A percentile compares a stretch with the other conserved stretches of the same genome.
Conservation (phyloP, 2,797 vertebrate species). For the Hirundo rustica region DNA sequence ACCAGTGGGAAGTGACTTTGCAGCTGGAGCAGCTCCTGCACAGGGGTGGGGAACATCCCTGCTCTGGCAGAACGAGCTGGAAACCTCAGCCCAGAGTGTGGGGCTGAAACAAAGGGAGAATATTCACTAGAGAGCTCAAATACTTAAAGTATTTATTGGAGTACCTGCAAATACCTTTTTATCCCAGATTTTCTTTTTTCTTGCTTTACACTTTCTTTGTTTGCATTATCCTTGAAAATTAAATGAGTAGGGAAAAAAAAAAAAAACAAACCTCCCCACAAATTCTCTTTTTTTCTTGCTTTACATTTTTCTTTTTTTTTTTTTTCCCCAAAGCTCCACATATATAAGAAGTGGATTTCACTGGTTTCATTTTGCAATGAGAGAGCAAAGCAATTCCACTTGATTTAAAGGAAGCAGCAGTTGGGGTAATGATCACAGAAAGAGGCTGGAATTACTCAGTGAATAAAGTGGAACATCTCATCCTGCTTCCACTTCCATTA, state of each 20-base stretch:
- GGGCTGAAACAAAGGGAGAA: background rate
- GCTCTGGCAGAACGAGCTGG: background rate
- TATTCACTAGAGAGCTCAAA: background rate
- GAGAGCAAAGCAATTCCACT: slow-evolving; percentile 26
- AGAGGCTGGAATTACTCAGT: slow-evolving; percentile 59
- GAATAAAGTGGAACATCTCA: slow-evolving; percentile 37
- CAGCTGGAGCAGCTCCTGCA: background rate
- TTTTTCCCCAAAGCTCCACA: background rate
- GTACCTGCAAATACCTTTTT: background rate
- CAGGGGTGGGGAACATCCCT: accelerated
- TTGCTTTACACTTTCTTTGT: background rate
- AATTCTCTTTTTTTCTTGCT: background rate
- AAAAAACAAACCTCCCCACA: too few relatives aligned
- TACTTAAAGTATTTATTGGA: background rate
- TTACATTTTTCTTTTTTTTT: background rate
- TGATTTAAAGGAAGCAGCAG: slow-evolving; percentile 46
- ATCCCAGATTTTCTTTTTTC: background rate
- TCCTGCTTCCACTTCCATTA: slow-evolving; percentile 26
- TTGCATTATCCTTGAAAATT: background rate
- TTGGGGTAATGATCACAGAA: slow-evolving; percentile 40
- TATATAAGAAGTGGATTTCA: background rate
- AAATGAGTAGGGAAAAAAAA: background rate
- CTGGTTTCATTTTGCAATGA: slow-evolving; percentile 30
- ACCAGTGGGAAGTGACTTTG: background rate
- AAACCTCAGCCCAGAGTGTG: background rate